Evolutionary conservation across 2,113 vertebrate genomes (phyloP).

Genomic region (Myotis brandtii): DNA sequence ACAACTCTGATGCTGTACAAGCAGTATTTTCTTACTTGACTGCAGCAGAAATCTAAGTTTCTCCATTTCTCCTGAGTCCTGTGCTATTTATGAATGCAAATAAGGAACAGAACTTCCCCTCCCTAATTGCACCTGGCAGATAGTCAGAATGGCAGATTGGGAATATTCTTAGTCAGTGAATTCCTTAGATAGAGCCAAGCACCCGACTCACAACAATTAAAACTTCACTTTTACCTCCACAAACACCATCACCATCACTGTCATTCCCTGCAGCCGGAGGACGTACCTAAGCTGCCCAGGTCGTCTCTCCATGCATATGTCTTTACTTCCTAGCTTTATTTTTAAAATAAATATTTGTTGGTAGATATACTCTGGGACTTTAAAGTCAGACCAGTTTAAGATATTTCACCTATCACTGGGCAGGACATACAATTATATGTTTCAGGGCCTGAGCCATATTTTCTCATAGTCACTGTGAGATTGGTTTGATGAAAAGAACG

Average conservation of each 20-base stretch:
- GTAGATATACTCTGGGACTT: not conserved
- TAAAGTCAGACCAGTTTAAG: not conserved
- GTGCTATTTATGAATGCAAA: conserved; percentile 18
- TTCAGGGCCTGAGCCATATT: not conserved
- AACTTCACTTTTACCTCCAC: not conserved
- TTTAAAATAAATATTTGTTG: not conserved
- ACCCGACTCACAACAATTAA: not conserved
- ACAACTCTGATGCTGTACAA: not conserved
- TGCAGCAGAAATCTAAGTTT: not conserved
- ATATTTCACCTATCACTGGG: not conserved
- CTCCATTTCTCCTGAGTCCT: conserved; percentile 38
- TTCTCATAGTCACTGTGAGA: not conserved
- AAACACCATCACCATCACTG: not conserved
- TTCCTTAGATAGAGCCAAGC: not conserved
- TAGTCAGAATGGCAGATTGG: conserved; percentile 3
- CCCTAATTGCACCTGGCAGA: conserved; percentile 20
- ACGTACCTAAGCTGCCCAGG: not conserved
- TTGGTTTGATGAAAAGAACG: not conserved
- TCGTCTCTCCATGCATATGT: not conserved
- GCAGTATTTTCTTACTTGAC: not conserved
- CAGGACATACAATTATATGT: not conserved
- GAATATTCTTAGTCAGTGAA: conserved; percentile 6
- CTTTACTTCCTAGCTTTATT: not conserved
- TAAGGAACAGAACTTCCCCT: conserved; percentile 3
- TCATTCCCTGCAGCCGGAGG: not conserved